These are phyloP conservation scores for Cyanocitta stelleri DNA, from an alignment of 2,113 vertebrate genomes.

Conservation along the genomic window DNA sequence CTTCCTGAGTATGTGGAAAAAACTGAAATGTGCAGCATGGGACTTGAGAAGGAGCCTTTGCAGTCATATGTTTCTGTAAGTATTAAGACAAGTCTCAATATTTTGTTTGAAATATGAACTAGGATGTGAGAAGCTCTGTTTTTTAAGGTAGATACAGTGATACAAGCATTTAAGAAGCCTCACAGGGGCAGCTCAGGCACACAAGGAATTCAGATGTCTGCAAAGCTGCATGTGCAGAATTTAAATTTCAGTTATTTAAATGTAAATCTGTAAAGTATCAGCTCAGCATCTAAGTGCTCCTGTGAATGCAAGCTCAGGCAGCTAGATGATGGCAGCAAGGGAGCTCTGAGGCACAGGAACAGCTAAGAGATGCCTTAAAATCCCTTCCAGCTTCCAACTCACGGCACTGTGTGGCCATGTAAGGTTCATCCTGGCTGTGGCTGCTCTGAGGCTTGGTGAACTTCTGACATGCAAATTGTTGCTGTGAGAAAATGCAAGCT, in stretches of 20 bases:
- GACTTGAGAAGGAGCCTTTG: not conserved
- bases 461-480: not conserved
- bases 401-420: not conserved
- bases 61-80: not conserved
- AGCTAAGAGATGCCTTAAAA: not conserved
- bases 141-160: not conserved
- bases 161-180: not conserved
- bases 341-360: not conserved
- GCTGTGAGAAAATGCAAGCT: not conserved
- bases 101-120: not conserved
- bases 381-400: not conserved
- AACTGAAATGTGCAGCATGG: not conserved
- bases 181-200: not conserved
- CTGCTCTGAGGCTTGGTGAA: not conserved
- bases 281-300: not conserved
- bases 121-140: not conserved
- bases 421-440: not conserved
- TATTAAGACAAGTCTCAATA: not conserved
- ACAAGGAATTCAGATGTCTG: not conserved
- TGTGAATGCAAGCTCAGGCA: not conserved
- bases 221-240: conserved; percentile 27
- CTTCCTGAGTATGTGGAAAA: not conserved
- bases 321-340: not conserved
- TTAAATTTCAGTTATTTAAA: conserved; percentile 11
- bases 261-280: not conserved